These are phyloP conservation scores for Pangasius krempfi DNA, from an alignment of 2,797 vertebrate species.

Conservation along the genomic window DNA sequence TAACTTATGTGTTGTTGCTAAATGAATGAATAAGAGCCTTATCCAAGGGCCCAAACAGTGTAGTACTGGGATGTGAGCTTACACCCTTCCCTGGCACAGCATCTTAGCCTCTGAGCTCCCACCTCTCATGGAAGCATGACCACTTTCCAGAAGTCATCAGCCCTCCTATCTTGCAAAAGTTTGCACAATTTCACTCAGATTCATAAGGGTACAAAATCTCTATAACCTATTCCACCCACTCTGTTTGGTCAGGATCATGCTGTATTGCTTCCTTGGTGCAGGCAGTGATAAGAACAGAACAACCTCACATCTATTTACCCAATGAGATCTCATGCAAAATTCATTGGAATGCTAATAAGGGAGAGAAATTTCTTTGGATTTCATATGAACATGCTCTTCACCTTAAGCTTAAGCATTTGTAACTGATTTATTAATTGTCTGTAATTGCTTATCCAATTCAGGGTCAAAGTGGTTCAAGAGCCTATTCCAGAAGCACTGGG, in stretches of 20 bases:
- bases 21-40: not conserved
- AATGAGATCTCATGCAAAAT: not conserved
- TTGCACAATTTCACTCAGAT: not conserved
- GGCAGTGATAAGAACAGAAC: constrained; percentile 7
- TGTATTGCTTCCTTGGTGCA: not conserved
- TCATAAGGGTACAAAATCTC: not conserved
- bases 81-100: not conserved
- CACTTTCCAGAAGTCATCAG: not conserved
- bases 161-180: not conserved
- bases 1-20: not conserved
- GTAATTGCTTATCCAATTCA: not conserved
- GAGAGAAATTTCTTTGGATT: not conserved
- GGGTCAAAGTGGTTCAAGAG: not conserved
- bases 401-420: not conserved
- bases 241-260: not conserved
- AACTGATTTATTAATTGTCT: constrained; percentile 6
- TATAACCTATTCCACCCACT: not conserved
- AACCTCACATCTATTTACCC: constrained; percentile 9
- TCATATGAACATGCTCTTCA: constrained; percentile 6
- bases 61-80: not conserved
- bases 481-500: not conserved
- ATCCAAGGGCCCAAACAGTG: not conserved
- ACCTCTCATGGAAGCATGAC: not conserved
- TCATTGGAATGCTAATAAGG: constrained; percentile 5
- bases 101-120: not conserved